Conservation (phyloP, 1,140 invertebrate genomes). For the Heliothis subflexa region DNA sequence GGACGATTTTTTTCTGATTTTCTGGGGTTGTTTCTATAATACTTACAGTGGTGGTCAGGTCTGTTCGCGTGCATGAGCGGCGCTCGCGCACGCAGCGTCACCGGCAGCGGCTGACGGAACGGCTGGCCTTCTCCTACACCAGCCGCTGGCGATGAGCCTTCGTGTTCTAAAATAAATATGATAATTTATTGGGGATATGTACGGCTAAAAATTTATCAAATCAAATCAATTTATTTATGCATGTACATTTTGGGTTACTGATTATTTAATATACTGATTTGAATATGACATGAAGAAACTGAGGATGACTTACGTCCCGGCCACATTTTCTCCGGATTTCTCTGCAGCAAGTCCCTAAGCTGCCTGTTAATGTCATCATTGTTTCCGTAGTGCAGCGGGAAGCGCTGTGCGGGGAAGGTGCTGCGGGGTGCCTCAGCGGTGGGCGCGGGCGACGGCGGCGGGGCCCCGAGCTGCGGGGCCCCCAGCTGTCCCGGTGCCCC, state of each 20-base stretch:
- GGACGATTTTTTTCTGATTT: too few species aligned
- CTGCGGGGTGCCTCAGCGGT: slow-evolving; percentile 65
- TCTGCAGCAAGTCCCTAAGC: slow-evolving; percentile 93
- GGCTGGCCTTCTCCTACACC: slow-evolving; percentile 63
- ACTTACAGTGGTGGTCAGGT: slow-evolving; percentile 66
- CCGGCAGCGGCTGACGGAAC: slow-evolving; percentile 84
- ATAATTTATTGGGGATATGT: too few species aligned
- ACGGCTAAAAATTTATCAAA: too few species aligned
- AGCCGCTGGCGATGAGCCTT: slow-evolving; percentile 41
- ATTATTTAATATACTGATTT: too few species aligned
- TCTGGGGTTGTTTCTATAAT: too few species aligned
- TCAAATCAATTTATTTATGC: too few species aligned
- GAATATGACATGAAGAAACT: not conserved
- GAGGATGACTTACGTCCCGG: slow-evolving; percentile 70
- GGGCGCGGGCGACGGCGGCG: slow-evolving; percentile 36
- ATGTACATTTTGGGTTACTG: too few species aligned
- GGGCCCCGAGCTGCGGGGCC: slow-evolving; percentile 28
- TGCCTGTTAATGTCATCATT: slow-evolving; percentile 88
- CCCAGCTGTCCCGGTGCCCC: slow-evolving; percentile 18
- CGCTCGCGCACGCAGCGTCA: slow-evolving; percentile 66
- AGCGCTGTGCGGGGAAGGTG: slow-evolving; percentile 72
- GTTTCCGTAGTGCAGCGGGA: slow-evolving; percentile 73
- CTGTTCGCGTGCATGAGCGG: slow-evolving; percentile 61
- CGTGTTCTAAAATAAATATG: slow-evolving; percentile 37
- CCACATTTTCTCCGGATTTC: slow-evolving; percentile 87